A percentile compares a stretch with the other conserved stretches of the same genome.
Evolutionary conservation across 2,888 invertebrate species (phyloP).

Genomic region (Drosophila neutralis): DNA sequence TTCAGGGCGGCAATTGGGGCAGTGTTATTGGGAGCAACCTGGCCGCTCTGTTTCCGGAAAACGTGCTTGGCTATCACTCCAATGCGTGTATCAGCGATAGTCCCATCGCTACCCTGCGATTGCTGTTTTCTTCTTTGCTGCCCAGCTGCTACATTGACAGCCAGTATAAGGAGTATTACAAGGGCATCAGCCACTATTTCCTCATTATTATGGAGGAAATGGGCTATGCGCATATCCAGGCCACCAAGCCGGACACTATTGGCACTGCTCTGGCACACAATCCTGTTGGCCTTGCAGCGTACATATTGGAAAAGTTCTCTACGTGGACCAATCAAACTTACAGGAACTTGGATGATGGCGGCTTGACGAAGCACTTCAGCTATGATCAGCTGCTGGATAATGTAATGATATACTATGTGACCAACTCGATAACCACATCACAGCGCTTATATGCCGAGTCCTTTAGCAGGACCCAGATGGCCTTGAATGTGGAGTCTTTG

Average conservation of each 20-base stretch:
- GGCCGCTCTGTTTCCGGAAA: slow-evolving; percentile 88
- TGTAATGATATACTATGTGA: slow-evolving; percentile 92
- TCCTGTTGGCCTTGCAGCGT: slow-evolving; percentile 94
- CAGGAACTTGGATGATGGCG: slow-evolving; percentile 87
- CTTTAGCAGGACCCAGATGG: slow-evolving; percentile 74
- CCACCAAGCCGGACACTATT: slow-evolving; percentile 95
- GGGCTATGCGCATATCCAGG: slow-evolving; percentile 91
- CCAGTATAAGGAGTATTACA: slow-evolving; percentile 85
- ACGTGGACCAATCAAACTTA: slow-evolving; percentile 88
- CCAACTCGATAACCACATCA: slow-evolving; percentile 90
- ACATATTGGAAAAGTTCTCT: slow-evolving; percentile 95
- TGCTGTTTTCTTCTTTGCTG: slow-evolving; percentile 85
- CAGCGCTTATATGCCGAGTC: slow-evolving; percentile 89
- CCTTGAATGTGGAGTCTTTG: slow-evolving; percentile 84
- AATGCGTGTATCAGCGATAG: slow-evolving; percentile 87
- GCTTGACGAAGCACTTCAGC: slow-evolving; percentile 86
- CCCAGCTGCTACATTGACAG: slow-evolving; percentile 87
- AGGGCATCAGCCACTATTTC: slow-evolving; percentile 82
- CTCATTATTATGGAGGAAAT: slow-evolving; percentile 83
- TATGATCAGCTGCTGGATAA: slow-evolving; percentile 88
- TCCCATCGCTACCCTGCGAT: slow-evolving; percentile 78
- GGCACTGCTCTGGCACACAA: slow-evolving; percentile 85
- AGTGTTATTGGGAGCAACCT: slow-evolving; percentile 87
- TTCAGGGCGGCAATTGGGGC: slow-evolving; percentile 95
- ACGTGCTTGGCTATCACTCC: slow-evolving; percentile 86